Evolutionary conservation across 2,888 invertebrate species (phyloP).

Genomic region (Kuschelorhynchus macadamiae): DNA sequence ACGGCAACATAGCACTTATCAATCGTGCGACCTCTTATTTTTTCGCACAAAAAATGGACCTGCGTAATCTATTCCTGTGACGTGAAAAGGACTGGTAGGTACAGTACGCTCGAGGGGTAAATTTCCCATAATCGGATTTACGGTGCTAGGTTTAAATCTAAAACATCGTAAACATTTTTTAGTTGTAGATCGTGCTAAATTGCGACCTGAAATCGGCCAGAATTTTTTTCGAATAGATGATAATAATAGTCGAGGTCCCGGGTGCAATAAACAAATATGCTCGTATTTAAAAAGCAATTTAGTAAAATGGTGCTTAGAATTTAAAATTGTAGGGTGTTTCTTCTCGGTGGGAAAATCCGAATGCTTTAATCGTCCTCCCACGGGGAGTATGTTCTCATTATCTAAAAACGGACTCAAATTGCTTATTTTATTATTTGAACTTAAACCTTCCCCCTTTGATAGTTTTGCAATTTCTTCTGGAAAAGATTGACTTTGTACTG

Average conservation of each 20-base stretch:
- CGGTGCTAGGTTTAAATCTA: constrained; percentile 2
- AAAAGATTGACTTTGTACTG: constrained; percentile 7
- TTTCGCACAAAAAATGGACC: constrained; percentile 29
- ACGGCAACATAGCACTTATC: constrained; percentile 31
- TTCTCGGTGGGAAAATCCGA: constrained; percentile 32
- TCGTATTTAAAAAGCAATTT: constrained; percentile 31
- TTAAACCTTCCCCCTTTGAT: not conserved
- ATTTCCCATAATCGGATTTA: constrained; percentile 28
- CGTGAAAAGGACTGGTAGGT: constrained; percentile 35
- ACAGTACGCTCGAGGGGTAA: constrained; percentile 17
- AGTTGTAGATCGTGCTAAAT: constrained; percentile 20
- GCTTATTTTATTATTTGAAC: not conserved
- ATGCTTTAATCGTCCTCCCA: constrained; percentile 36
- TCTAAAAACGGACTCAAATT: constrained; percentile 50
- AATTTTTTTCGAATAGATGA: constrained; percentile 34
- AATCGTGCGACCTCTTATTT: constrained; percentile 6
- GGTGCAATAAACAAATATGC: constrained; percentile 37
- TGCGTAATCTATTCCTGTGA: constrained; percentile 33
- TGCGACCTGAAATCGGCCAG: constrained; percentile 42
- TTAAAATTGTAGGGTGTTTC: constrained; percentile 42
- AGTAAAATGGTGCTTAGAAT: constrained; percentile 34
- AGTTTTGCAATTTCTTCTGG: not conserved
- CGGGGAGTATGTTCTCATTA: constrained; percentile 33
- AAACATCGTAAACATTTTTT: constrained; percentile 29
- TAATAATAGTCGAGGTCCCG: constrained; percentile 41